phyloP scores from a whole-genome alignment of 2,113 vertebrate genomes.

The Corythornis madagascariensis region DNA sequence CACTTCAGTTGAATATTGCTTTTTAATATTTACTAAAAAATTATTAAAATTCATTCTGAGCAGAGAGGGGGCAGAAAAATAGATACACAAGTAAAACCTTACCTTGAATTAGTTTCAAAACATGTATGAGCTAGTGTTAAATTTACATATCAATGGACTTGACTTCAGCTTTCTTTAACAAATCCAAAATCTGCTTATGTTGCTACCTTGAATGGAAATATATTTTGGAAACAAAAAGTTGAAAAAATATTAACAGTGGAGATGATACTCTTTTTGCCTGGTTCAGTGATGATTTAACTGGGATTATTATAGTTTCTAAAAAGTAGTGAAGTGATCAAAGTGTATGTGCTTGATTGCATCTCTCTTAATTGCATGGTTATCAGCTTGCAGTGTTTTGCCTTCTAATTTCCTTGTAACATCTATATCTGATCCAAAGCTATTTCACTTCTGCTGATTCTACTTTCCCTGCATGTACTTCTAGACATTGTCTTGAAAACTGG shows the following conservation, averaged over 20 bases:
- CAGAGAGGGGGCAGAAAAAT: background rate
- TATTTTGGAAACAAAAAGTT: background rate
- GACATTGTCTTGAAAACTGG: background rate
- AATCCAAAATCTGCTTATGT: background rate
- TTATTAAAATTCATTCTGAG: background rate
- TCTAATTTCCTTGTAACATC: background rate
- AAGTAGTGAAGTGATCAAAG: background rate
- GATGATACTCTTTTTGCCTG: background rate
- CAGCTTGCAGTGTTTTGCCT: background rate
- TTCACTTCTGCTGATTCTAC: background rate
- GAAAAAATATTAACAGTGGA: background rate
- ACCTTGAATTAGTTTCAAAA: background rate
- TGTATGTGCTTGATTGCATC: constrained; percentile 53
- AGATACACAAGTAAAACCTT: background rate
- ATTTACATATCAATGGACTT: background rate
- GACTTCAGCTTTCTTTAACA: background rate
- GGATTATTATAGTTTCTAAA: background rate
- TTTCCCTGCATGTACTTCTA: constrained; percentile 25
- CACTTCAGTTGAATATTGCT: constrained; percentile 12
- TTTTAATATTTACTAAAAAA: background rate
- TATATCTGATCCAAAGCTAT: background rate
- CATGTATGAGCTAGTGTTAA: background rate
- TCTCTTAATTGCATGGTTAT: constrained; percentile 47
- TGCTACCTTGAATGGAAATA: background rate
- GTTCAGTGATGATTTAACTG: background rate